Evolutionary conservation across 2,113 vertebrate genomes (phyloP).

Genomic region (Hassar affinis): DNA sequence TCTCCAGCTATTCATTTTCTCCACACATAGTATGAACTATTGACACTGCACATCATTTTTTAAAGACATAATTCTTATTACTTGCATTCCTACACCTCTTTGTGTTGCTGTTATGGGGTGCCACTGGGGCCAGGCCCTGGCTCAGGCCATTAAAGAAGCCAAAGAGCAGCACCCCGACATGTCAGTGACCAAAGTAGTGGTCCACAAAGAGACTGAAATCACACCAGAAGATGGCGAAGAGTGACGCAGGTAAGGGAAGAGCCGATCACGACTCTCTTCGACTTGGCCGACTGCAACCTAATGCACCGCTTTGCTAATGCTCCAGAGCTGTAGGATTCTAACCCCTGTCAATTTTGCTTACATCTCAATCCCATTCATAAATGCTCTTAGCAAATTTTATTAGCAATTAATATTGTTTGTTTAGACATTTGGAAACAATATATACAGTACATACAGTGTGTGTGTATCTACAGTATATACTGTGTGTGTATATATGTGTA

Average conservation of each 20-base stretch:
- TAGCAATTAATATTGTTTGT: conserved; percentile 12
- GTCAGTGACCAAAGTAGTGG: conserved; percentile 95
- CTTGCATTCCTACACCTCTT: conserved; percentile 82
- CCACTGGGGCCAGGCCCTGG: conserved; percentile 88
- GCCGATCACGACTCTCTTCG: conserved; percentile 30
- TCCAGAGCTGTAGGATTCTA: conserved; percentile 22
- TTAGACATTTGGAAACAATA: conserved; percentile 27
- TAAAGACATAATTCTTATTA: conserved; percentile 65
- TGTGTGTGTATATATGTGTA: too few relatives aligned
- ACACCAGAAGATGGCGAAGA: conserved; percentile 89
- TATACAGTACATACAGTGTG: too few relatives aligned
- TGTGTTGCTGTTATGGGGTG: conserved; percentile 79
- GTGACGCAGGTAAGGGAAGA: conserved; percentile 83
- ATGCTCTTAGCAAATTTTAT: conserved; percentile 3
- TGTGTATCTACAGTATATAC: too few relatives aligned
- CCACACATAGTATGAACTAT: conserved; percentile 4
- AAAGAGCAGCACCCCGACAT: conserved; percentile 97
- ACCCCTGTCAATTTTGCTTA: conserved; percentile 33
- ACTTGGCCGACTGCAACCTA: conserved; percentile 37
- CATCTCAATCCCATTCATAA: conserved; percentile 13
- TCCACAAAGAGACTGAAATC: conserved; percentile 98
- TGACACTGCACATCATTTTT: not conserved
- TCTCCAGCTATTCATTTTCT: not conserved
- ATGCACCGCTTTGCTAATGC: conserved; percentile 27
- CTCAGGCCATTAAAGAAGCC: conserved; percentile 91